These are phyloP conservation scores for Salminus brasiliensis DNA, from an alignment of 2,113 vertebrate genomes.

Conservation along the genomic window DNA sequence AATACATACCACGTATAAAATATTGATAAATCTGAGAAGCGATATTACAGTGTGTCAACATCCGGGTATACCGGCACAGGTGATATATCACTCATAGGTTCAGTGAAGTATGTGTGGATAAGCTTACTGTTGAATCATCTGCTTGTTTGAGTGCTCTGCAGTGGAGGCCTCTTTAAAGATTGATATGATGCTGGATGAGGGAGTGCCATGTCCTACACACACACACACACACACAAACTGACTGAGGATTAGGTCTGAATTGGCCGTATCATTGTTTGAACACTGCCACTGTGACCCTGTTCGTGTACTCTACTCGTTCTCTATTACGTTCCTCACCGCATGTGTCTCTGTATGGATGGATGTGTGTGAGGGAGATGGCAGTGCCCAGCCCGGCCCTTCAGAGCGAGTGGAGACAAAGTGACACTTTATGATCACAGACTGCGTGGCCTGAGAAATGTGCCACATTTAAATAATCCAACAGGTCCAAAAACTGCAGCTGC, in stretches of 20 bases:
- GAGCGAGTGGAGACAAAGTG: slow-evolving; percentile 40
- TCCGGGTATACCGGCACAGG: no score
- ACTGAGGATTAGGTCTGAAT: neutral
- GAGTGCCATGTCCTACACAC: neutral
- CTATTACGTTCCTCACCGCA: neutral
- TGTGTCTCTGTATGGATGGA: slow-evolving; percentile 2
- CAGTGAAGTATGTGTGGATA: no score
- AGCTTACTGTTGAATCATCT: slow-evolving; percentile 16
- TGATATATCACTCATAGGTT: no score
- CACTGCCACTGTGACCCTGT: neutral
- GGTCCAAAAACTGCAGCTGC: slow-evolving; percentile 40
- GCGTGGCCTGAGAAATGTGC: slow-evolving; percentile 42
- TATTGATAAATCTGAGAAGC: neutral
- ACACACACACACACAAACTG: neutral
- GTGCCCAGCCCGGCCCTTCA: neutral
- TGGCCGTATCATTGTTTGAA: slow-evolving; percentile 5
- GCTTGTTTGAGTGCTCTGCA: neutral
- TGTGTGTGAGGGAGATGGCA: neutral
- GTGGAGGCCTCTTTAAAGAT: slow-evolving; percentile 39
- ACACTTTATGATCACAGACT: slow-evolving; percentile 45
- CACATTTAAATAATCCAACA: slow-evolving; percentile 52
- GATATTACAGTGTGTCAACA: neutral
- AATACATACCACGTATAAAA: no score
- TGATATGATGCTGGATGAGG: slow-evolving; percentile 1
- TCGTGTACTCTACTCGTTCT: neutral